Conservation (phyloP, 2,113 vertebrate genomes). For the Cebus imitator region DNA sequence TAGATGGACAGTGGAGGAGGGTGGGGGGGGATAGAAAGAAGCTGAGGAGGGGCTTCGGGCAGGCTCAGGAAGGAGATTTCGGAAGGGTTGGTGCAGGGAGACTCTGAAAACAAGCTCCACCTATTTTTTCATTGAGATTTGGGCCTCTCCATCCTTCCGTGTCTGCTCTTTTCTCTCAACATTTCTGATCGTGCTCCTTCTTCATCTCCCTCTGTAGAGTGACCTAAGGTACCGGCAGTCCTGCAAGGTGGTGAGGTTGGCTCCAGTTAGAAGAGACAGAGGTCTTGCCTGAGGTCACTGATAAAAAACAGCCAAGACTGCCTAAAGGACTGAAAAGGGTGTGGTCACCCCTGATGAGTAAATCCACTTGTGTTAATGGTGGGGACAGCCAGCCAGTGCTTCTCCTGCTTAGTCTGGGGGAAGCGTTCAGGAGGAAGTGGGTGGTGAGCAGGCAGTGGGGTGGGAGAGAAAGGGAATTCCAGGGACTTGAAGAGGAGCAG, state of each 20-base stretch:
- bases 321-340: background rate
- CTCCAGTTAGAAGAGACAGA: background rate
- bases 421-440: background rate
- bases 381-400: background rate
- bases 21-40: background rate
- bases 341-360: background rate
- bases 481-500: background rate
- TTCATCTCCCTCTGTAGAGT: background rate
- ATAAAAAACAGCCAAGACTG: background rate
- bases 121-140: background rate
- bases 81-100: background rate
- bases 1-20: background rate
- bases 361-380: too few species aligned
- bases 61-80: background rate
- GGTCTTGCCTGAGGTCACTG: background rate
- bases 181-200: background rate
- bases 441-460: background rate
- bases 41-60: background rate
- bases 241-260: background rate
- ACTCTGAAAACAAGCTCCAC: background rate
- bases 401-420: background rate
- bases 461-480: background rate
- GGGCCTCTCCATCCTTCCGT: background rate
- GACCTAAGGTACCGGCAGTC: background rate
- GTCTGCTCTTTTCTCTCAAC: background rate